phyloP scores from a whole-genome alignment of 2,888 invertebrate species.

The Eristalinus sepulchralis region DNA sequence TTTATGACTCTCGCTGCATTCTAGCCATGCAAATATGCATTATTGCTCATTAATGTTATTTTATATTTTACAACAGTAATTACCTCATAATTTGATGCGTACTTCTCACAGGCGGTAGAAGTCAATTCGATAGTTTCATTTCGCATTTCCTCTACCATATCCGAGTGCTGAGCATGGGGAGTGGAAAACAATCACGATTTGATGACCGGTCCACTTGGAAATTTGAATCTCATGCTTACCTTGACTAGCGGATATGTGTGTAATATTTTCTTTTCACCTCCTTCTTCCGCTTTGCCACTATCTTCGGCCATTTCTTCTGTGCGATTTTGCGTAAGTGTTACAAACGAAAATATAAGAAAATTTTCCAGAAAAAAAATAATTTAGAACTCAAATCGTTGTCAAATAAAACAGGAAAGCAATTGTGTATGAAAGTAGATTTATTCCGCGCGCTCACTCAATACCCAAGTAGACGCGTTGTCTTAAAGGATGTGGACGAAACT shows the following conservation, averaged over 20 bases:
- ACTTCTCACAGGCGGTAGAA: slow-evolving; percentile 96
- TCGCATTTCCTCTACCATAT: slow-evolving; percentile 97
- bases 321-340: not conserved
- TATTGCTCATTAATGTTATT: not conserved
- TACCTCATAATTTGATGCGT: slow-evolving; percentile 91
- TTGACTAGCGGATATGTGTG: slow-evolving; percentile 92
- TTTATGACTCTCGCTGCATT: slow-evolving; percentile 95
- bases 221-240: slow-evolving; percentile 82
- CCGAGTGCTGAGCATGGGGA: slow-evolving; percentile 86
- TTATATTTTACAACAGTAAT: slow-evolving; percentile 48
- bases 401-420: slow-evolving; percentile 26
- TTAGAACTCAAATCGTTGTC: slow-evolving; percentile 20
- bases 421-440: slow-evolving; percentile 10
- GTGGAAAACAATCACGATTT: not conserved
- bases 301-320: slow-evolving; percentile 78
- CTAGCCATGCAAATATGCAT: slow-evolving; percentile 79
- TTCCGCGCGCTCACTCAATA: slow-evolving; percentile 7
- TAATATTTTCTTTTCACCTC: slow-evolving; percentile 84
- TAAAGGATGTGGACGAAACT: slow-evolving; percentile 44
- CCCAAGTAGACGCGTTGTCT: slow-evolving; percentile 28
- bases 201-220: slow-evolving; percentile 1
- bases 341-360: not conserved
- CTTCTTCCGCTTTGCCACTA: slow-evolving; percentile 77
- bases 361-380: slow-evolving; percentile 12
- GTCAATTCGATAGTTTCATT: slow-evolving; percentile 94